Base-by-base conservation (phyloP, 2,797 vertebrate genomes). In the Schizopygopsis pylzovi region DNA sequence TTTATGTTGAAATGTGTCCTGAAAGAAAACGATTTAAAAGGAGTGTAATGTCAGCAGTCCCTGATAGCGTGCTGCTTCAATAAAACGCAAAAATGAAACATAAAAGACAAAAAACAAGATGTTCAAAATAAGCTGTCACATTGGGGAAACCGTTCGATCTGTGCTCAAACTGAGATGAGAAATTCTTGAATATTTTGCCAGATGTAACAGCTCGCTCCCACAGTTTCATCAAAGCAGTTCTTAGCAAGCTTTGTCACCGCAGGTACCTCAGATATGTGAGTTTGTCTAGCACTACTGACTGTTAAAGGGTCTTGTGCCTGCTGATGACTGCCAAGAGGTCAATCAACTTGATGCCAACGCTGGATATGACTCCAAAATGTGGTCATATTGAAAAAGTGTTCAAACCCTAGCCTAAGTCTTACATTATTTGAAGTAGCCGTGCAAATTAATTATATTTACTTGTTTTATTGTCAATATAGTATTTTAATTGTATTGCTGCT, bases 81-180 rank as follows among this genome's bases (percentile, higher is more conserved):
- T 80, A 54, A 73, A 85, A 63, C 3, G 1, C 6, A 61, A 79
- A 68, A 79, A 56, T 56, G 47, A 7, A 41, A 77, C 80, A 79
- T 85, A 18, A 85, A 80, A 68, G 67, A 71, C n/a, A 15, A 71
- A 59, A 82, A 71, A 63, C 45, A 81, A 39, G 68, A 82, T 25
- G 81, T 72, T 79, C 54, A 71, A 37, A 63, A 28, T n/a, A 37
- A 61, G 54, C 52, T 63, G 67, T 63, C 76, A 63, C 68, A 73
- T 68, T 61, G 28, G 15, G 78, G 75, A 56, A 25, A 79, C 28
- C 1, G 18, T 79, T 85, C 76, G 18, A 79, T 68, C 52, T 61
- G 54, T 4, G 28, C 43, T 80, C 78, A 73, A 85, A 80, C 77
- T 22, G 84, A 80, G 78, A 81, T 80, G 84, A 79, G 77, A 73